phyloP scores from a whole-genome alignment of 2,888 invertebrate species.

The Tachina lurida region DNA sequence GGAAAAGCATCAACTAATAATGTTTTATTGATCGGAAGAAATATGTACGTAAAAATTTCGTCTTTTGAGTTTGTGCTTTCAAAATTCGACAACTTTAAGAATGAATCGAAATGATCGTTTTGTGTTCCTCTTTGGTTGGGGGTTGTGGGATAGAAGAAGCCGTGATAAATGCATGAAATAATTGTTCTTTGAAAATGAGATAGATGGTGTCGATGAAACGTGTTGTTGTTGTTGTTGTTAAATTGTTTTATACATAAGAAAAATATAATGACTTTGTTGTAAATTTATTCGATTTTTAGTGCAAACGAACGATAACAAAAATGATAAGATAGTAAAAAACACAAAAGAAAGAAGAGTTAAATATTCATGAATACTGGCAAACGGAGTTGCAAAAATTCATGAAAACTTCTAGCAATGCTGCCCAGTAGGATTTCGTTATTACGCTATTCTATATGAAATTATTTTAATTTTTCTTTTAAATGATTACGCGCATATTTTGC shows the following conservation, averaged over 20 bases:
- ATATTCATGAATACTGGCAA: conserved; percentile 28
- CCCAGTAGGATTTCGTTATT: neutral
- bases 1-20: conserved; percentile 13
- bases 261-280: neutral
- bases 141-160: conserved; percentile 17
- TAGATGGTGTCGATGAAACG: conserved; percentile 20
- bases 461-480: too few species aligned
- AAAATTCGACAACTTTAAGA: conserved; percentile 1
- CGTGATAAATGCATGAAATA: conserved; percentile 24
- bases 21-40: neutral
- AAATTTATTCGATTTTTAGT: conserved; percentile 28
- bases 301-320: conserved; percentile 53
- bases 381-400: conserved; percentile 16
- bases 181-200: conserved; percentile 14
- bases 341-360: neutral
- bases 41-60: conserved; percentile 24
- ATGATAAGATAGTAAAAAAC: conserved; percentile 30
- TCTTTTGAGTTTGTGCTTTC: conserved; percentile 24
- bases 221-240: conserved; percentile 1
- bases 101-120: neutral
- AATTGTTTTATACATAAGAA: conserved; percentile 18
- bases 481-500: neutral
- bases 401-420: conserved; percentile 27
- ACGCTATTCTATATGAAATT: conserved; percentile 2
- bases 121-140: conserved; percentile 1